Conservation (phyloP, 2,113 vertebrate species). For the Malurus cyaneus region DNA sequence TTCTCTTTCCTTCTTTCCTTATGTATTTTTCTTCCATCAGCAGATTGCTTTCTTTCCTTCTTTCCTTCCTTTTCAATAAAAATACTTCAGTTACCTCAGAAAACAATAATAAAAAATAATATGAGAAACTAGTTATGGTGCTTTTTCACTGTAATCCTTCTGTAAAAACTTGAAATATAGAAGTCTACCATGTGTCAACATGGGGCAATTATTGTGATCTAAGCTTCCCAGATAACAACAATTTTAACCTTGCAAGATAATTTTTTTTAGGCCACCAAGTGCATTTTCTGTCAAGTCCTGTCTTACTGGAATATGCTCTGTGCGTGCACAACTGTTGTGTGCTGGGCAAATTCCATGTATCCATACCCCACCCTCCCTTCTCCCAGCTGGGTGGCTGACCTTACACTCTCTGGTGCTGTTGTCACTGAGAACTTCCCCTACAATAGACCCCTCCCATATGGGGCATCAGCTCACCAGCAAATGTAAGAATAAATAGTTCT, state of each 20-base stretch:
- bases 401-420: neutral
- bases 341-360: neutral
- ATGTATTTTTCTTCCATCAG: neutral
- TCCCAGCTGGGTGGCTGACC: neutral
- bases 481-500: neutral
- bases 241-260: neutral
- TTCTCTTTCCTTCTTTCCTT: neutral
- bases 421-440: neutral
- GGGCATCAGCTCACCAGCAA: neutral
- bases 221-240: neutral
- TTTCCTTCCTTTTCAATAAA: neutral
- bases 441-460: neutral
- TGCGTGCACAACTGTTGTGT: neutral
- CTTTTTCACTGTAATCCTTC: neutral
- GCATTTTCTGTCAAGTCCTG: neutral
- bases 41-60: neutral
- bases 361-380: too few relatives aligned
- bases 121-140: neutral
- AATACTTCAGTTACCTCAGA: neutral
- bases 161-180: neutral
- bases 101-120: neutral
- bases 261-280: neutral
- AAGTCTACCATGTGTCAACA: neutral
- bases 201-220: neutral
- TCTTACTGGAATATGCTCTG: neutral